These are phyloP conservation scores for Cuculus canorus DNA, from an alignment of 2,797 vertebrate species.

Conservation along the genomic window DNA sequence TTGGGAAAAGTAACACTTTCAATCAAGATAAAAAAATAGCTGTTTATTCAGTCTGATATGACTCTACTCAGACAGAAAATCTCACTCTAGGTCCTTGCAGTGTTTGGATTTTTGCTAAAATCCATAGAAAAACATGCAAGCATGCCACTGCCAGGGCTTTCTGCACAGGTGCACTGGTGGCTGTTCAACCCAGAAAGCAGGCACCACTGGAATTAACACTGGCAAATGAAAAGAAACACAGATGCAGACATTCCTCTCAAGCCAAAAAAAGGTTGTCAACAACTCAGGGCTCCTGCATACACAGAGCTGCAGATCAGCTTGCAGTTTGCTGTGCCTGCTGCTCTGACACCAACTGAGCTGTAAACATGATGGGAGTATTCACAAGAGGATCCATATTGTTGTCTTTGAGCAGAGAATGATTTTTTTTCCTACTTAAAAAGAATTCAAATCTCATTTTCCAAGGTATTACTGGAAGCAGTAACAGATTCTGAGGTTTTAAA, in stretches of 20 bases:
- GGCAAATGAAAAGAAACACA: neutral
- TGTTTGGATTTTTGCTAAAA: slow-evolving; percentile 3
- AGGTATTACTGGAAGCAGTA: neutral
- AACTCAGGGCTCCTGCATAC: neutral
- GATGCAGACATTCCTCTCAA: neutral
- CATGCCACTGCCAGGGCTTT: neutral
- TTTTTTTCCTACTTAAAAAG: neutral
- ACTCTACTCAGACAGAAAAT: neutral
- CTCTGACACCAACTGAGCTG: rapidly evolving
- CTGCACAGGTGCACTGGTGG: neutral
- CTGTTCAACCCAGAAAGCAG: neutral
- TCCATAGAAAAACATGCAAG: neutral
- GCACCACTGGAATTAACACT: neutral
- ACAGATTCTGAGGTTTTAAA: neutral
- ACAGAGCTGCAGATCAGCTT: neutral
- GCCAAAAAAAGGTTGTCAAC: rapidly evolving
- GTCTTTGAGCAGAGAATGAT: neutral
- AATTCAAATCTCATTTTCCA: neutral
- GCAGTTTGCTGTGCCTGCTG: neutral
- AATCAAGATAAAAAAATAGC: neutral
- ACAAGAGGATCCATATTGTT: neutral
- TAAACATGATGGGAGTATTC: neutral
- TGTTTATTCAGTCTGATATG: neutral
- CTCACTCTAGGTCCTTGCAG: neutral
- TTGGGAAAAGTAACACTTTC: neutral